phyloP scores from a whole-genome alignment of 2,113 vertebrate genomes.

The Pteropus alecto region DNA sequence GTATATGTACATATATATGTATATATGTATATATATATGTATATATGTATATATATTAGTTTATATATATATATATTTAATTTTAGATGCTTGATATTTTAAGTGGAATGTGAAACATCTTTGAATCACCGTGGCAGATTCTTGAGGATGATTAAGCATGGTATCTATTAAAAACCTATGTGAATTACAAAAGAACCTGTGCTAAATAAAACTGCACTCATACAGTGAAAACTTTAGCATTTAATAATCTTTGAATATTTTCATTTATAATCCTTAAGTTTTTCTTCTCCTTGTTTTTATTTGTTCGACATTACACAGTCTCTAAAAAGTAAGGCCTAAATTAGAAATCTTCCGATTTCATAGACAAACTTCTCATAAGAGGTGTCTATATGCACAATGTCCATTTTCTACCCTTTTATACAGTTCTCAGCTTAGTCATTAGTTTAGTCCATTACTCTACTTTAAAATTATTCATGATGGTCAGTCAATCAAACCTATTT shows the following conservation, averaged over 20 bases:
- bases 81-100: slow-evolving; percentile 65
- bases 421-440: not conserved
- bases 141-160: slow-evolving; percentile 48
- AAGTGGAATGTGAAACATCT: slow-evolving; percentile 59
- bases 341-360: not conserved
- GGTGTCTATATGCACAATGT: not conserved
- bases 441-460: not conserved
- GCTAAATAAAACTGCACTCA: slow-evolving; percentile 49
- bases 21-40: no score
- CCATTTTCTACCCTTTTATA: not conserved
- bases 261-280: not conserved
- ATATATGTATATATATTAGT: no score
- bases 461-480: not conserved
- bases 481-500: not conserved
- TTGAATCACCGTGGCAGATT: slow-evolving; percentile 61
- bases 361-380: not conserved
- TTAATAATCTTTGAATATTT: slow-evolving; percentile 38
- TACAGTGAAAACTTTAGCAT: slow-evolving; percentile 10
- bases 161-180: slow-evolving; percentile 60
- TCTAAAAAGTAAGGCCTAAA: not conserved
- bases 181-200: slow-evolving; percentile 21
- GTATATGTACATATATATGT: no score
- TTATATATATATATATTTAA: slow-evolving; percentile 30
- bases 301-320: not conserved
- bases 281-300: slow-evolving; percentile 1